Conservation (phyloP, 1,140 invertebrate genomes). For the Cryptotermes secundus region DNA sequence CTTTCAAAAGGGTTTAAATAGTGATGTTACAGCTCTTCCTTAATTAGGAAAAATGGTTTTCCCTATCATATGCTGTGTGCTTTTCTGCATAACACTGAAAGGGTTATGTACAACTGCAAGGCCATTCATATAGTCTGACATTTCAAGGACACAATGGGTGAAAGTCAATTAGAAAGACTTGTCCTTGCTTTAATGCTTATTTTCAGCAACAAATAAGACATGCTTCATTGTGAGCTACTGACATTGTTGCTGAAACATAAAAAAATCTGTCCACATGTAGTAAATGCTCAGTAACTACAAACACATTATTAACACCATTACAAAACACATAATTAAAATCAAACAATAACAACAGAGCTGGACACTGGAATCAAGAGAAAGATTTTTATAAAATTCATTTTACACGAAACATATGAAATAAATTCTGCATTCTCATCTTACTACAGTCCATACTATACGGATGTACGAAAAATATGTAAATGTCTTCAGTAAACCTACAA, state of each 20-base stretch:
- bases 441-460: background rate
- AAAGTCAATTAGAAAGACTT: no score
- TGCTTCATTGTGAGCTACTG: background rate
- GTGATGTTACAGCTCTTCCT: no score
- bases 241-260: background rate
- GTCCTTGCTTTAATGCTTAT: no score
- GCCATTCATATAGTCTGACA: no score
- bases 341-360: background rate
- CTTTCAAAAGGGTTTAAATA: no score
- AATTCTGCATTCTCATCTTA: background rate
- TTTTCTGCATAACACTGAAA: no score
- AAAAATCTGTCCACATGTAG: background rate
- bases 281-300: background rate
- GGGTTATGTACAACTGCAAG: no score
- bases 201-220: background rate
- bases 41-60: no score
- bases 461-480: background rate
- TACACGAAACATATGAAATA: background rate
- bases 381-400: background rate
- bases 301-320: background rate
- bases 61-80: no score
- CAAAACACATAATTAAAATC: background rate
- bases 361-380: background rate
- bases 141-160: no score
- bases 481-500: background rate